Conservation (phyloP, 2,888 invertebrate species). For the Fabriciana adippe region DNA sequence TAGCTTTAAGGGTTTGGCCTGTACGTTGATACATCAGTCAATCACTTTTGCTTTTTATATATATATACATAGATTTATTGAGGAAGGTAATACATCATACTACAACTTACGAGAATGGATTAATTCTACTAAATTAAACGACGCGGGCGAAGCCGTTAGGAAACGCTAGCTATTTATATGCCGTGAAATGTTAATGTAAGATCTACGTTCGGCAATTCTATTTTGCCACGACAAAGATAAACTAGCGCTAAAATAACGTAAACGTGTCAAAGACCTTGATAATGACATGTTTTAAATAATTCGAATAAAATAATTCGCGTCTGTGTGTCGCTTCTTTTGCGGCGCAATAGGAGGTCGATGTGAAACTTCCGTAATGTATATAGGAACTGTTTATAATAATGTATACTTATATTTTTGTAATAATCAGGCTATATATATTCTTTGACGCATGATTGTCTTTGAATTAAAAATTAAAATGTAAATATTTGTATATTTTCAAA, state of each 20-base stretch:
- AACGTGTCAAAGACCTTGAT: conserved; percentile 77
- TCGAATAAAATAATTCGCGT: conserved; percentile 63
- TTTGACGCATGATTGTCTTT: not conserved
- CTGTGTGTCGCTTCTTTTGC: conserved; percentile 46
- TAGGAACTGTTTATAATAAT: conserved; percentile 26
- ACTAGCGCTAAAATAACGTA: conserved; percentile 61
- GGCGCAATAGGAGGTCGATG: conserved; percentile 44
- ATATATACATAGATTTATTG: too few species aligned
- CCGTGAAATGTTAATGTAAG: conserved; percentile 26
- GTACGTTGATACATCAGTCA: too few species aligned
- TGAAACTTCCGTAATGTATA: conserved; percentile 44
- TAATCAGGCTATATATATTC: not conserved
- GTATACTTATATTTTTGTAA: conserved; percentile 1
- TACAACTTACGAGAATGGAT: too few species aligned
- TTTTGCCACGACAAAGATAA: conserved; percentile 57
- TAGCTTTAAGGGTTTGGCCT: too few species aligned
- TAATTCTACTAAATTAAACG: too few species aligned
- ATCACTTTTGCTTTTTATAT: too few species aligned
- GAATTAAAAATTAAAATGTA: not conserved
- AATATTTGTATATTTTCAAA: too few species aligned
- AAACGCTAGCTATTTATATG: not conserved
- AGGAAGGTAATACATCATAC: too few species aligned
- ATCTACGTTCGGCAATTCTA: conserved; percentile 41
- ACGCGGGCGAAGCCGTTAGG: too few species aligned
- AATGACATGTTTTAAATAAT: conserved; percentile 59